These are phyloP conservation scores for Stegodyphus dumicola DNA, from an alignment of 1,140 invertebrate genomes.

Conservation along the genomic window DNA sequence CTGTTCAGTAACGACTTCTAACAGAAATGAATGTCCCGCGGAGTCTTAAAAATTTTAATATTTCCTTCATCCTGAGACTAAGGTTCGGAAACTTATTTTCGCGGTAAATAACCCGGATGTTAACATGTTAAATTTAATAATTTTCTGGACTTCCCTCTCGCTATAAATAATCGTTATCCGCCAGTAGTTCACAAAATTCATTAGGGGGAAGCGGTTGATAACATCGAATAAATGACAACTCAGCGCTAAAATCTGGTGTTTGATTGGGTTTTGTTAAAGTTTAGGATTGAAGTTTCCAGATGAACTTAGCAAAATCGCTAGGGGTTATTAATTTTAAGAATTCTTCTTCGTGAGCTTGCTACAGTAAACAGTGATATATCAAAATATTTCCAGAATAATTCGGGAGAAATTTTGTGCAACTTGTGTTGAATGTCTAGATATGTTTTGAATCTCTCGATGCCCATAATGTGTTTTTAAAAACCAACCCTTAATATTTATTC, in stretches of 20 bases:
- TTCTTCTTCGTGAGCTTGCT: no score
- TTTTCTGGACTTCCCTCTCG: neutral
- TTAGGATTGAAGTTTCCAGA: neutral
- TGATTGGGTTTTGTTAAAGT: neutral
- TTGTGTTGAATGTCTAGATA: no score
- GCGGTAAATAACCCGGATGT: slow-evolving; percentile 4
- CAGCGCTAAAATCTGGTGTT: neutral
- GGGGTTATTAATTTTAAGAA: no score
- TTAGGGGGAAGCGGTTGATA: slow-evolving; percentile 6
- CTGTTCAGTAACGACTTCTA: neutral
- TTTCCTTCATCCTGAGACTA: neutral
- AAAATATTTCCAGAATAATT: no score
- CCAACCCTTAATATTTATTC: no score
- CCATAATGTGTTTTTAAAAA: no score
- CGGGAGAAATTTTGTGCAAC: no score
- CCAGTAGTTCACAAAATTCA: neutral
- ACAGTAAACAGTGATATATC: no score
- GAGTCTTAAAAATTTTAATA: slow-evolving; percentile 25
- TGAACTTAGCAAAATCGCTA: neutral
- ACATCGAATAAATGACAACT: slow-evolving; percentile 32
- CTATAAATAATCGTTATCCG: slow-evolving; percentile 24
- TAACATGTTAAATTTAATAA: slow-evolving; percentile 30
- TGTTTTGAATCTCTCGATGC: no score
- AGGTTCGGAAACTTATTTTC: neutral
- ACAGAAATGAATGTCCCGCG: slow-evolving; percentile 9